These are phyloP conservation scores for Drosophila maculinotata DNA, from an alignment of 2,888 invertebrate species.

Conservation along the genomic window DNA sequence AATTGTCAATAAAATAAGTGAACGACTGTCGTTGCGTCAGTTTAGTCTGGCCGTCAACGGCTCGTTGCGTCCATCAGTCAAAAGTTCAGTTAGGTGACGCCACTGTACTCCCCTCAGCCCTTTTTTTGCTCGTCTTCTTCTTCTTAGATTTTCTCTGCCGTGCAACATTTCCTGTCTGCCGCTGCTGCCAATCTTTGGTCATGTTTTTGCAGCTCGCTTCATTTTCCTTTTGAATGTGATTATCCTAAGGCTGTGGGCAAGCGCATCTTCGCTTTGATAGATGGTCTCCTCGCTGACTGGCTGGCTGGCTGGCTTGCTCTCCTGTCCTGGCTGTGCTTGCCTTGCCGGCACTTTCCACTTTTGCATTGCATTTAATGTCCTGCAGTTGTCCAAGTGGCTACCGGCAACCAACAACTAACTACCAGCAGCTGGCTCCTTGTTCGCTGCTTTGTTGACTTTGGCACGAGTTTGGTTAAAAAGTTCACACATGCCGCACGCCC, in stretches of 20 bases:
- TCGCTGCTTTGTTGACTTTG: slow-evolving; percentile 79
- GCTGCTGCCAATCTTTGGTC: slow-evolving; percentile 54
- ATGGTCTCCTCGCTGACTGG: slow-evolving; percentile 52
- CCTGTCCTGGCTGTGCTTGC: slow-evolving; percentile 1
- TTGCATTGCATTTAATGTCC: slow-evolving; percentile 77
- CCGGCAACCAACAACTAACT: slow-evolving; percentile 11
- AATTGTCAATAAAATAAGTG: slow-evolving; percentile 79
- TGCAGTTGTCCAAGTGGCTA: slow-evolving; percentile 62
- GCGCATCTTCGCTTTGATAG: slow-evolving; percentile 74
- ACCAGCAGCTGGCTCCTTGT: slow-evolving; percentile 55
- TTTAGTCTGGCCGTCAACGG: slow-evolving; percentile 11
- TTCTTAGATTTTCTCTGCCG: slow-evolving; percentile 40
- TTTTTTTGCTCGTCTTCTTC: slow-evolving; percentile 26
- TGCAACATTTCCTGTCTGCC: slow-evolving; percentile 71
- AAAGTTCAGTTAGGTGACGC: slow-evolving; percentile 62
- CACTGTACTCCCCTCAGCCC: not conserved
- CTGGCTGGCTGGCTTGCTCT: slow-evolving; percentile 1
- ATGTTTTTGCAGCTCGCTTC: slow-evolving; percentile 78
- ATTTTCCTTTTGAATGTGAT: slow-evolving; percentile 78
- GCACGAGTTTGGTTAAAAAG: slow-evolving; percentile 78
- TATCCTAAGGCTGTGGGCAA: slow-evolving; percentile 74
- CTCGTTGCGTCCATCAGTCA: slow-evolving; percentile 66
- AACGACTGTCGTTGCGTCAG: slow-evolving; percentile 38
- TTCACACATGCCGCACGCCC: slow-evolving; percentile 73
- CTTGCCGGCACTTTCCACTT: slow-evolving; percentile 21